These are phyloP conservation scores for Orchesella flavescens DNA, from an alignment of 2,888 invertebrate genomes.

Conservation along the genomic window DNA sequence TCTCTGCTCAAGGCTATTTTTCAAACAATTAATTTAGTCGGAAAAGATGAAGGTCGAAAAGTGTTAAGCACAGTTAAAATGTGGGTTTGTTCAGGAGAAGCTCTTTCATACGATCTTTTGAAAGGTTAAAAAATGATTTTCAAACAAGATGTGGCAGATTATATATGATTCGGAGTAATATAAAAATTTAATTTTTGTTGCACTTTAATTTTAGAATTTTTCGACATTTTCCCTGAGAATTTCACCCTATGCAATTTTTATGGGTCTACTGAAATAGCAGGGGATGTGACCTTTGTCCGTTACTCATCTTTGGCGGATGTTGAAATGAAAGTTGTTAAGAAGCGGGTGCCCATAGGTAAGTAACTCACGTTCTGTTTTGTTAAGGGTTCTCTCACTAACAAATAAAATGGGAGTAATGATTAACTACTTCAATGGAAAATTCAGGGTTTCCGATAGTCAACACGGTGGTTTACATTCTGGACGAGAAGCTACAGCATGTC, in stretches of 20 bases:
- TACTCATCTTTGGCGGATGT: constrained; percentile 77
- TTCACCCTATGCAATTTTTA: constrained; percentile 86
- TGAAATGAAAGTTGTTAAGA: constrained; percentile 77
- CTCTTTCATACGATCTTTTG: constrained; percentile 76
- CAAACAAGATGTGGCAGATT: too few relatives aligned
- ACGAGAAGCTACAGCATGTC: constrained; percentile 81
- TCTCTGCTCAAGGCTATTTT: constrained; percentile 79
- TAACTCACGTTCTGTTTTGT: too few relatives aligned
- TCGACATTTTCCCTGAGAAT: constrained; percentile 76
- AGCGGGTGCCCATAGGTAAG: constrained; percentile 86
- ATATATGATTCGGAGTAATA: too few relatives aligned
- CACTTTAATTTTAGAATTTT: constrained; percentile 76
- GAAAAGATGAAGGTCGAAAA: constrained; percentile 16
- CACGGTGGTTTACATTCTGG: constrained; percentile 86
- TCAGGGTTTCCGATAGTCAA: constrained; percentile 86
- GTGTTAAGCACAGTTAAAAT: constrained; percentile 80
- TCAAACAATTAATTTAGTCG: constrained; percentile 55
- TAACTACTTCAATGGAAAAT: too few relatives aligned
- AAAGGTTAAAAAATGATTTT: neutral
- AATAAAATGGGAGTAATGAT: too few relatives aligned
- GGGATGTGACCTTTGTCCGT: constrained; percentile 88
- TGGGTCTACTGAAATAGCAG: constrained; percentile 94
- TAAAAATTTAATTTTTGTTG: too few relatives aligned
- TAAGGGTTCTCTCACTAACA: too few relatives aligned
- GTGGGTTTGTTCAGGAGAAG: constrained; percentile 93